Evolutionary conservation across 2,888 invertebrate species (phyloP).

Genomic region (Eupithecia dodoneata): DNA sequence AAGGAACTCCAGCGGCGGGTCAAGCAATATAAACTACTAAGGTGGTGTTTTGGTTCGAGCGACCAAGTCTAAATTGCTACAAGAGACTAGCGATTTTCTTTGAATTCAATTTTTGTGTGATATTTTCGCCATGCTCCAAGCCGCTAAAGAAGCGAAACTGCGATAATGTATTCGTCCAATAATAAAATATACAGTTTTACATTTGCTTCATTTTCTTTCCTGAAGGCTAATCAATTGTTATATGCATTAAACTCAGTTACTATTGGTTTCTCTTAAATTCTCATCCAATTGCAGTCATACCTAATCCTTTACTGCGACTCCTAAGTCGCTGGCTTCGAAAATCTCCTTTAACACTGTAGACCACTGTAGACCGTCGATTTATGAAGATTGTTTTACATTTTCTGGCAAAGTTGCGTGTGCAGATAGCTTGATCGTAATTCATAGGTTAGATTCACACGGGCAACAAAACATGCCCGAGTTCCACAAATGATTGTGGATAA

Average conservation of each 20-base stretch:
- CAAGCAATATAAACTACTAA: slow-evolving; percentile 70
- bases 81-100: background rate
- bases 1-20: slow-evolving; percentile 75
- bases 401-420: slow-evolving; percentile 49
- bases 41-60: slow-evolving; percentile 50
- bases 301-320: background rate
- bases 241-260: background rate
- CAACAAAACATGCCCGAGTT: background rate
- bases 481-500: background rate
- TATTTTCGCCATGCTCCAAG: background rate
- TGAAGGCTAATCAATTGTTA: background rate
- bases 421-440: slow-evolving; percentile 33
- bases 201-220: background rate
- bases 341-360: slow-evolving; percentile 41
- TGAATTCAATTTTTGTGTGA: background rate
- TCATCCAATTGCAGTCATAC: background rate
- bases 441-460: slow-evolving; percentile 1
- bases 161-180: background rate
- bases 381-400: slow-evolving; percentile 67
- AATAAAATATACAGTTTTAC: too few relatives aligned
- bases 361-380: slow-evolving; percentile 66
- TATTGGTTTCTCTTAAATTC: background rate
- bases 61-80: background rate
- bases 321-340: slow-evolving; percentile 5
- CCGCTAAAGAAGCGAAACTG: background rate